Evolutionary conservation across 2,888 invertebrate genomes (phyloP).

Genomic region (Gasteruption jaculator): DNA sequence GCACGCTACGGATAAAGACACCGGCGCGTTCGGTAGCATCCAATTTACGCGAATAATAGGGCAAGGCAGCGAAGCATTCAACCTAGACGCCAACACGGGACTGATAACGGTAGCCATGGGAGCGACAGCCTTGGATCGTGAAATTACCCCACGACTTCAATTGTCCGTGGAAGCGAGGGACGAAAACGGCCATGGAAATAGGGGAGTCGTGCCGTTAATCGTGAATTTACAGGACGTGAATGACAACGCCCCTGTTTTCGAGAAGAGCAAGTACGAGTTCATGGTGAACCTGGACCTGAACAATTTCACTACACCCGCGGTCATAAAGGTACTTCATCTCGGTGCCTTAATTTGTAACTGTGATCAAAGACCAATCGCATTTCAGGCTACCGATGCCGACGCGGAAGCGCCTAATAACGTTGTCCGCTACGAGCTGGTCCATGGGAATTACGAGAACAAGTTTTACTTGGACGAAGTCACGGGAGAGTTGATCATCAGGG

Average conservation of each 20-base stretch:
- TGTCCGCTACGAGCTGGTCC: constrained; percentile 77
- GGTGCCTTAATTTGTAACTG: background rate
- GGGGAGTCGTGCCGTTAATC: constrained; percentile 68
- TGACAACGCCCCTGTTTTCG: constrained; percentile 83
- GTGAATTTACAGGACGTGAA: constrained; percentile 76
- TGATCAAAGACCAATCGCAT: constrained; percentile 1
- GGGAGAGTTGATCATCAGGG: constrained; percentile 67
- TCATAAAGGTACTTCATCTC: constrained; percentile 58
- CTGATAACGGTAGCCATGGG: constrained; percentile 74
- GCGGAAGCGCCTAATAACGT: constrained; percentile 81
- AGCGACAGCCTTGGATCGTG: constrained; percentile 74
- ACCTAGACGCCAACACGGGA: constrained; percentile 74
- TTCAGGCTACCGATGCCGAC: constrained; percentile 73
- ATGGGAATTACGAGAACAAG: constrained; percentile 71
- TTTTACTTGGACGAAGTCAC: constrained; percentile 72
- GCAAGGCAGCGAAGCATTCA: constrained; percentile 72
- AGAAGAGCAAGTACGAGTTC: constrained; percentile 74
- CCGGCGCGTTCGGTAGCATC: constrained; percentile 71
- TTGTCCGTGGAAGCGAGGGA: constrained; percentile 85
- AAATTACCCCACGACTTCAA: constrained; percentile 70
- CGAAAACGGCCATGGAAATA: constrained; percentile 76
- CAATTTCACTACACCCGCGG: constrained; percentile 73
- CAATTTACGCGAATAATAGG: constrained; percentile 76
- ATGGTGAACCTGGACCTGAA: constrained; percentile 69
- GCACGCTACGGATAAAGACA: constrained; percentile 78